Base-by-base conservation (phyloP, 2,113 vertebrate species). In the Melanerpes aurifrons region DNA sequence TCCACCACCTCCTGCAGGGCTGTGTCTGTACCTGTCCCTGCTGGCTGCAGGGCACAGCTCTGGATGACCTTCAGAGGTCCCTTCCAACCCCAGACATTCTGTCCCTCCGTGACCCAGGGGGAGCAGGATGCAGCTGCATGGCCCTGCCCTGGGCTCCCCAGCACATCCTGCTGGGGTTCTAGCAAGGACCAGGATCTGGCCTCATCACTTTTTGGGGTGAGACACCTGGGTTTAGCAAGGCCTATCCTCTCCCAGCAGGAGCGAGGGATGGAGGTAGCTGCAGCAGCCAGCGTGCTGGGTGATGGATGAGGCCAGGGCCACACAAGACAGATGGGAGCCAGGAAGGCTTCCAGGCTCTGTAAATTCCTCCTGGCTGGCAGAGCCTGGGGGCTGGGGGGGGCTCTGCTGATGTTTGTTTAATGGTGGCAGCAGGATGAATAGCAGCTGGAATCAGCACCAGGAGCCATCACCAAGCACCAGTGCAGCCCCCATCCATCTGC, bases 341-440 rank as follows among this genome's bases (percentile, higher is more conserved):
- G 69, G 73, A 64, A 69, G 63, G 82, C 66, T 89, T 43, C 35
- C 1, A 24, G 62, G 54, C 72, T 21, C 10, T 15, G 77, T 91
- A 78, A 91, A 93, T 89, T 50, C 72, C 81, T 87, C 62, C 56
- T 3, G 54, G 61, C 75, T 50, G 50, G 64, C 64, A 59, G 80
- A 32, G 29, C 77, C 77, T 0, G 13, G 1, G 10, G 6, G 10
- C 24, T 4, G 19, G 3, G 25, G 53, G 80, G 86, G 64, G 35
- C 37, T 61, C 80, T 8, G 8, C 37, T 3, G 29, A 24, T 89
- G 91, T 93, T 95, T 91, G 15, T 89, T 93, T 93, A 93, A 66
- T 47, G 68, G 53, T 86, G 91, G 77, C 88, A 86, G 84, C 68
- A 50, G 85, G 77, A 93, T 86, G 89, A 89, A 93, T 79, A 57